A percentile compares a stretch with the other conserved stretches of the same genome.
Evolutionary conservation across 2,888 invertebrate species (phyloP).

Genomic region (Cephus sareptanus): DNA sequence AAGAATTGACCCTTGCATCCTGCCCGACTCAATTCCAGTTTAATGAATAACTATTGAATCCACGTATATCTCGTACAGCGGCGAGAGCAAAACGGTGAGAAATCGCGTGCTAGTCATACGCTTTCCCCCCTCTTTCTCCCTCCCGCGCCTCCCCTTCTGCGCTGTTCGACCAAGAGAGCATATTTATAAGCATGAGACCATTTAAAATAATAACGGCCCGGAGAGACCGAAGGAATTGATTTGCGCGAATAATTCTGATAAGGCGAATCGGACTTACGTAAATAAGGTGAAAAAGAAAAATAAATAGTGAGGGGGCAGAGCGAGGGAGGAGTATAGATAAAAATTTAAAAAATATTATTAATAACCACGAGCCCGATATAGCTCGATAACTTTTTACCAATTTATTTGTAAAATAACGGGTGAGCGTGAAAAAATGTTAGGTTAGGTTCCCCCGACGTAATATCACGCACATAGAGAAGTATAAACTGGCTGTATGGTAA

Average conservation of each 20-base stretch:
- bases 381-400: not conserved
- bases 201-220: constrained; percentile 35
- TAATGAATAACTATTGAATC: constrained; percentile 66
- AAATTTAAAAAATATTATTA: not conserved
- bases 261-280: not conserved
- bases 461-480: not conserved
- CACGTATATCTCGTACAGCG: constrained; percentile 13
- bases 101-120: constrained; percentile 23
- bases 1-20: constrained; percentile 62
- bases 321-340: not conserved
- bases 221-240: not conserved
- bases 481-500: not conserved
- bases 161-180: not conserved
- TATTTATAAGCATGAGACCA: constrained; percentile 40
- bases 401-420: not conserved
- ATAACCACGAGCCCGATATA: not conserved
- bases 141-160: not conserved
- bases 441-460: not conserved
- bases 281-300: not conserved
- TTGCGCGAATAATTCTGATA: not conserved
- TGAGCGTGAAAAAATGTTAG: not conserved
- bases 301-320: too few relatives aligned
- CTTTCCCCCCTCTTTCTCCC: not conserved
- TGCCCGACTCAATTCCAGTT: constrained; percentile 60
- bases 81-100: constrained; percentile 22